Evolutionary conservation across 1,140 invertebrate genomes (phyloP), one percentile per base, ranked within the genome.

Genomic region (Cardiocondyla obscurior): DNA sequence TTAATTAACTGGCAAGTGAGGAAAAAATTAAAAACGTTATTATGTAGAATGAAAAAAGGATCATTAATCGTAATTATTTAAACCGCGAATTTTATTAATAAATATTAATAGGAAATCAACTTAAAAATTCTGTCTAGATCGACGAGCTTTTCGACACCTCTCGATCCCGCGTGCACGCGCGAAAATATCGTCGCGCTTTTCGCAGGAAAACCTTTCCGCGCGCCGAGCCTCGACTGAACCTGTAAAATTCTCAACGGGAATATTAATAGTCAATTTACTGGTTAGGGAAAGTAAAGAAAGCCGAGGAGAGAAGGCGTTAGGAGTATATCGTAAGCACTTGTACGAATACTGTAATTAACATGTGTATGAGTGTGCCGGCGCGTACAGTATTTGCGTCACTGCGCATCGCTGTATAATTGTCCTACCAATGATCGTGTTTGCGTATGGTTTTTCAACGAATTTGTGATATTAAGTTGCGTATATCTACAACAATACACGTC

Each of bases 251-350:
- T 92, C 90, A 90, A 92, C 85, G 90, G 90, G 88, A 94, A 91
- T 92, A 90, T 93, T 92, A 90, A 93, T 93, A 94, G 93, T 94
- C 93, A 93, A 94, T 94, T 94, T 92, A 93, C 90, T 86, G 90
- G 85, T 92, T 93, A 93, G 92, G 44, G 49, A 39, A 22, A 51
- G 51, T n/a, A 73, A 22, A 58, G 22, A 16, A n/a, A 51, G 39
- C 36, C 74, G 67, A 25, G 36, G 3, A 8, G 12, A 44, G 28
- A 51, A 51, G 58, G 86, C 79, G 83, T 90, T 88, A 91, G 79
- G 83, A 60, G 87, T 62, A 64, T 33, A n/a, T 86, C 70, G 44
- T 84, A 86, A 89, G 87, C 84, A 88, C 87, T 88, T 89, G 87
- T 89, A 89, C 86, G 87, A 88, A 89, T 89, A 88, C 77, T 89